These are phyloP conservation scores for Apodemus agrarius DNA, from an alignment of 2,797 vertebrate species.

Conservation along the genomic window DNA sequence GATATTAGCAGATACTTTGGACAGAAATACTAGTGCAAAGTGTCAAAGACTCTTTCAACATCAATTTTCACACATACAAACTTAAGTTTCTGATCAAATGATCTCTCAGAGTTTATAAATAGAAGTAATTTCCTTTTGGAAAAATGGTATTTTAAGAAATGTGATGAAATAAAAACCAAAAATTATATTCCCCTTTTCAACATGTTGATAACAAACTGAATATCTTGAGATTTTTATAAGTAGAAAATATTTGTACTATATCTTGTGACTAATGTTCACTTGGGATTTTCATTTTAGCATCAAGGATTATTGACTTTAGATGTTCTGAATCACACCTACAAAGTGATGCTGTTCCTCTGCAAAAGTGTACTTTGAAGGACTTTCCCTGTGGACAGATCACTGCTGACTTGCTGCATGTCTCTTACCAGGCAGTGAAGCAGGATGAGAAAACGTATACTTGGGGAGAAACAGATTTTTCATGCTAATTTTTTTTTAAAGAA, in stretches of 20 bases:
- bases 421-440: constrained; percentile 24
- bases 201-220: constrained; percentile 35
- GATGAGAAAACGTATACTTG: background rate
- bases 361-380: background rate
- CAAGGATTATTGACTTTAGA: constrained; percentile 51
- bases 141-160: constrained; percentile 60
- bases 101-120: constrained; percentile 57
- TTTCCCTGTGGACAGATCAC: background rate
- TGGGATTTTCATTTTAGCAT: constrained; percentile 56
- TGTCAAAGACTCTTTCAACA: constrained; percentile 56
- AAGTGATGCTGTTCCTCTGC: constrained; percentile 32
- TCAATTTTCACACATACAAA: constrained; percentile 48
- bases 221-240: constrained; percentile 59
- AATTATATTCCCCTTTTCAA: constrained; percentile 44
- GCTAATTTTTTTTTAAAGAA: constrained; percentile 63
- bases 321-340: constrained; percentile 29
- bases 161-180: constrained; percentile 17
- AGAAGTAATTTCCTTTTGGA: constrained; percentile 58
- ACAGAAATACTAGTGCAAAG: constrained; percentile 2
- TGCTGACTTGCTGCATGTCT: background rate
- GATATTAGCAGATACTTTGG: constrained; percentile 36
- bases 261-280: constrained; percentile 48
- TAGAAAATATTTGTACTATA: constrained; percentile 39
- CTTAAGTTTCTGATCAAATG: constrained; percentile 32
- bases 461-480: constrained; percentile 48